Conservation (phyloP, 2,888 invertebrate genomes). For the Oeneis ivallda region DNA sequence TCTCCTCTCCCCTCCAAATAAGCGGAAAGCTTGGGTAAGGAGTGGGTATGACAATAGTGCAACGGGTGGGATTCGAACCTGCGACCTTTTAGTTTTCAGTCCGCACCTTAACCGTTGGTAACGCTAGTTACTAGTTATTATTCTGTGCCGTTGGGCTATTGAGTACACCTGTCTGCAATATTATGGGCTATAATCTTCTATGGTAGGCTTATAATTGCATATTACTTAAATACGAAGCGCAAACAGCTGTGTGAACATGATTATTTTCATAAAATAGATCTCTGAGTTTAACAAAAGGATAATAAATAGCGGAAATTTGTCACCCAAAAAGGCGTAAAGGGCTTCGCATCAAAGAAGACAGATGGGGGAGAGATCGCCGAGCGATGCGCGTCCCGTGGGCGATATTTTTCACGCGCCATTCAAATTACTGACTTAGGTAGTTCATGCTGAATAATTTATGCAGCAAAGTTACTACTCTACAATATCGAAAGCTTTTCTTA, state of each 20-base stretch:
- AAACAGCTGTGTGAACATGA: background rate
- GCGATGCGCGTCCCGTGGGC: constrained; percentile 34
- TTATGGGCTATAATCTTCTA: too few species aligned
- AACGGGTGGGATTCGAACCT: too few species aligned
- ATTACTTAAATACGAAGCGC: too few species aligned
- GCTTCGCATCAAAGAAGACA: constrained; percentile 36
- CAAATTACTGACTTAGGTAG: constrained; percentile 53
- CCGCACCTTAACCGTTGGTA: too few species aligned
- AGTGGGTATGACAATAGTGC: too few species aligned
- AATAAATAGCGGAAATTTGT: constrained; percentile 29
- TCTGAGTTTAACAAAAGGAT: constrained; percentile 9
- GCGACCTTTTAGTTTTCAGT: too few species aligned
- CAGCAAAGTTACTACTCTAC: constrained; percentile 31
- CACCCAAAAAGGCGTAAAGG: constrained; percentile 34
- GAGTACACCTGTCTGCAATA: too few species aligned
- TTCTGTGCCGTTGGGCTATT: too few species aligned
- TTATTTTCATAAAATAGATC: background rate
- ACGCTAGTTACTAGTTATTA: too few species aligned
- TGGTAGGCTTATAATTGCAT: too few species aligned
- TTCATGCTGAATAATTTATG: constrained; percentile 56
- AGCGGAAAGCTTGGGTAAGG: too few species aligned
- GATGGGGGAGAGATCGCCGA: constrained; percentile 34
- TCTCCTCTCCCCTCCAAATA: too few species aligned
- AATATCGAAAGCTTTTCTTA: background rate
- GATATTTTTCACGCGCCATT: constrained; percentile 56